Evolutionary conservation across 2,113 vertebrate species (phyloP), one percentile per base, ranked within the genome.

Genomic region (Leptobrachium leishanense): DNA sequence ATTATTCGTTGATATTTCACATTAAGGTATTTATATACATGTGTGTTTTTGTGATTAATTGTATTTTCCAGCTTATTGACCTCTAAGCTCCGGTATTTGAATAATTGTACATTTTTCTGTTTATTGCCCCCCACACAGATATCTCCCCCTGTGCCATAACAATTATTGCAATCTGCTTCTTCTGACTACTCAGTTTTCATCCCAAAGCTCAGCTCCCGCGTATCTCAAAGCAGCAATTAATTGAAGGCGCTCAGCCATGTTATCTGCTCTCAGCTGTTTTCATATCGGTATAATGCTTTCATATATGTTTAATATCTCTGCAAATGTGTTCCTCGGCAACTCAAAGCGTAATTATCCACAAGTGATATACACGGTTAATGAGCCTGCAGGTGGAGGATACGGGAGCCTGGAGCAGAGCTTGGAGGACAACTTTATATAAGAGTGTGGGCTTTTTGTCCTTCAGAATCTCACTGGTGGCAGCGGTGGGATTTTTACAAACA

Each of bases 181-280:
- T 57, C 5, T 57, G 13, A 57, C 13, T 59, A 1, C 10, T 46
- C 8, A 43, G 12, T n/a, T 46, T 44, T 63, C 20, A 63, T 44
- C 63, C 43, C 55, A 20, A 63, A 63, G 72, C 55, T 12, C 4
- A 64, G 10, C 39, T 66, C 31, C 11, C 3, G 11, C 9, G 12
- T 64, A 50, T 65, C 13, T 44, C 44, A 15, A 46, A 65, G 31
- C 43, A 44, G 73, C 41, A 75, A 75, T 75, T 65, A 75, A 53
- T 12, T 66, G 43, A 10, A 64, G 41, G 59, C 31, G 5, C 59
- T 75, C 59, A 75, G 73, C 73, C 73, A 50, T 75, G 73, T 46
- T 40, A 75, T 75, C 73, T 53, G 59, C 44, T 75, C 2, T 41
- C 8, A 74, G 72, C 54, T 74, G 11, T 75, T 75, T 75, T 53